Percentiles rank a stretch among this genome's conserved stretches.
phyloP scores from a whole-genome alignment of 1,140 invertebrate genomes.

The Linepithema humile region DNA sequence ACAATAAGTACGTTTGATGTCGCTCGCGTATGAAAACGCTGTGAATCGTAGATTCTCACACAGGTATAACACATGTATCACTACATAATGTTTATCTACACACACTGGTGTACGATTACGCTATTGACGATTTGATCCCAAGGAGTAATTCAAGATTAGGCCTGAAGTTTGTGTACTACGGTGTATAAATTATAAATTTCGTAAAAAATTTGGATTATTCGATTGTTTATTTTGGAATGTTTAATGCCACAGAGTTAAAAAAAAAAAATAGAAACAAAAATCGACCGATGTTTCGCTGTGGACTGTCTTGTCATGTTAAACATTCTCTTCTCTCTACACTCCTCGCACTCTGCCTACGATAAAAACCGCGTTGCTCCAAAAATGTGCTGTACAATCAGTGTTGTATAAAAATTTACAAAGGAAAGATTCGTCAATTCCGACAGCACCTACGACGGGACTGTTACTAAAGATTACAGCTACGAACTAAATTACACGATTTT shows the following conservation, averaged over 20 bases:
- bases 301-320: constrained; percentile 1
- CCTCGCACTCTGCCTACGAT: constrained; percentile 26
- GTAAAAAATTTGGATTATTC: constrained; percentile 57
- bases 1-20: constrained; percentile 63
- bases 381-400: background rate
- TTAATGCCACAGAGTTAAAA: constrained; percentile 44
- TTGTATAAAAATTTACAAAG: constrained; percentile 63
- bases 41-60: constrained; percentile 20
- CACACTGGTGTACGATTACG: constrained; percentile 56
- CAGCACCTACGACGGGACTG: constrained; percentile 43
- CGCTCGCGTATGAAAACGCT: constrained; percentile 46
- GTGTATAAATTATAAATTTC: constrained; percentile 41
- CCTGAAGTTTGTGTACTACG: constrained; percentile 25
- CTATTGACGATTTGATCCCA: constrained; percentile 62
- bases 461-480: constrained; percentile 25
- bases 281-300: constrained; percentile 29
- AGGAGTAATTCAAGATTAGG: constrained; percentile 62
- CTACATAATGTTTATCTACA: constrained; percentile 18
- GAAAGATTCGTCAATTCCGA: constrained; percentile 23
- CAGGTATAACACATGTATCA: constrained; percentile 40
- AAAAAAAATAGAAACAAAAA: constrained; percentile 10
- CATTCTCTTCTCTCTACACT: constrained; percentile 68
- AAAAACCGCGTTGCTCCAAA: constrained; percentile 45
- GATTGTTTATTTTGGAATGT: constrained; percentile 68
- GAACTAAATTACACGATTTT: constrained; percentile 53